phyloP scores from a whole-genome alignment of 2,113 vertebrate genomes.

The Glaucomys volans region DNA sequence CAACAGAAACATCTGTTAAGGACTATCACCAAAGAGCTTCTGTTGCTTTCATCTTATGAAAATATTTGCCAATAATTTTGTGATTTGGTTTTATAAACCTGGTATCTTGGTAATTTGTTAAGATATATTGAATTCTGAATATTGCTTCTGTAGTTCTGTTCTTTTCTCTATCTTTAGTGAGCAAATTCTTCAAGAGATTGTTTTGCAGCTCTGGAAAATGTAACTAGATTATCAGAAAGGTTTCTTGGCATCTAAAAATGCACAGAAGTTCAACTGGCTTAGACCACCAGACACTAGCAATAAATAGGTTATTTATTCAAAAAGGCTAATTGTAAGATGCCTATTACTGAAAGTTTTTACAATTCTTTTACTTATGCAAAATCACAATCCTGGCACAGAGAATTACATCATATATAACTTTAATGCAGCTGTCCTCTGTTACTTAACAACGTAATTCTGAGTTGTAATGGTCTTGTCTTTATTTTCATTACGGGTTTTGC shows the following conservation, averaged over 20 bases:
- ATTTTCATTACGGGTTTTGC: background rate
- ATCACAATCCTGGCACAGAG: background rate
- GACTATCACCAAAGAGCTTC: background rate
- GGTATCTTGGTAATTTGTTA: background rate
- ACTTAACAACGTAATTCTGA: background rate
- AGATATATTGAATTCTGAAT: background rate
- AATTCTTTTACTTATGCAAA: background rate
- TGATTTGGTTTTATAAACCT: background rate
- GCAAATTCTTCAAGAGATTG: background rate
- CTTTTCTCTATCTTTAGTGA: background rate
- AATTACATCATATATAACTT: background rate
- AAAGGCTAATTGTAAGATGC: background rate
- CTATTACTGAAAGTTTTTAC: background rate
- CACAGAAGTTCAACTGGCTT: background rate
- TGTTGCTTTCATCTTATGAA: background rate
- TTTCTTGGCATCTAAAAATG: background rate
- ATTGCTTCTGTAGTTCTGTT: background rate
- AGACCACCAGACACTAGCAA: background rate
- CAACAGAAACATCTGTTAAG: no score
- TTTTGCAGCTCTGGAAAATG: background rate
- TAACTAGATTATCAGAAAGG: background rate
- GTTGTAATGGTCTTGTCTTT: background rate
- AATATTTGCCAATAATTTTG: background rate
- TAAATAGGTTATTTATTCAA: background rate
- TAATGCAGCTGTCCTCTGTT: background rate